A percentile compares a stretch with the other conserved stretches of the same genome.
These are phyloP conservation scores for Gastrophryne carolinensis DNA, from an alignment of 2,797 vertebrate genomes.

Conservation along the genomic window DNA sequence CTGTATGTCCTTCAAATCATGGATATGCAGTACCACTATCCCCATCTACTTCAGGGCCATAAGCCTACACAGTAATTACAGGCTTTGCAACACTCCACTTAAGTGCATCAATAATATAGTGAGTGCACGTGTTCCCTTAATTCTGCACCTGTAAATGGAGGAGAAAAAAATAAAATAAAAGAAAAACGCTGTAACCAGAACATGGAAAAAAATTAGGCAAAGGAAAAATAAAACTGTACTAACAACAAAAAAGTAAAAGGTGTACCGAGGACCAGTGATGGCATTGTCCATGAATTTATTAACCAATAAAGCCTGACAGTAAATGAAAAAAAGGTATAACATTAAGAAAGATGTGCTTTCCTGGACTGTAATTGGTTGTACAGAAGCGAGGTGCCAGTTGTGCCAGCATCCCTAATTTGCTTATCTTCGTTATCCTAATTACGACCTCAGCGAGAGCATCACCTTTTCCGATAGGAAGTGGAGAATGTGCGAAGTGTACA, in stretches of 20 bases:
- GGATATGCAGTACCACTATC: slow-evolving; percentile 83
- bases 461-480: slow-evolving; percentile 59
- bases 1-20: slow-evolving; percentile 83
- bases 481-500: slow-evolving; percentile 62
- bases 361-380: slow-evolving; percentile 64
- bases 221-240: slow-evolving; percentile 59
- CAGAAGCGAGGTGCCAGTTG: slow-evolving; percentile 61
- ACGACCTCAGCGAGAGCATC: slow-evolving; percentile 65
- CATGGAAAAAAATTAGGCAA: slow-evolving; percentile 54
- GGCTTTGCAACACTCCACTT: slow-evolving; percentile 88
- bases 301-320: slow-evolving; percentile 51
- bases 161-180: slow-evolving; percentile 57
- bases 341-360: slow-evolving; percentile 54
- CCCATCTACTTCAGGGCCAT: slow-evolving; percentile 86
- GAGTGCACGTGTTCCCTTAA: slow-evolving; percentile 80
- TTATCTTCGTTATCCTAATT: slow-evolving; percentile 67
- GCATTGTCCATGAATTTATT: slow-evolving; percentile 57
- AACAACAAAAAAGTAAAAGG: no score
- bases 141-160: slow-evolving; percentile 80
- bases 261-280: slow-evolving; percentile 49
- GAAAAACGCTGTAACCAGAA: slow-evolving; percentile 65
- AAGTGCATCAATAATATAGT: slow-evolving; percentile 90
- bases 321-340: slow-evolving; percentile 2
- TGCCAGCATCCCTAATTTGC: slow-evolving; percentile 62
- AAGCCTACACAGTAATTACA: slow-evolving; percentile 86